Conservation (phyloP, 2,797 vertebrate genomes). For the Limnodromus scolopaceus region DNA sequence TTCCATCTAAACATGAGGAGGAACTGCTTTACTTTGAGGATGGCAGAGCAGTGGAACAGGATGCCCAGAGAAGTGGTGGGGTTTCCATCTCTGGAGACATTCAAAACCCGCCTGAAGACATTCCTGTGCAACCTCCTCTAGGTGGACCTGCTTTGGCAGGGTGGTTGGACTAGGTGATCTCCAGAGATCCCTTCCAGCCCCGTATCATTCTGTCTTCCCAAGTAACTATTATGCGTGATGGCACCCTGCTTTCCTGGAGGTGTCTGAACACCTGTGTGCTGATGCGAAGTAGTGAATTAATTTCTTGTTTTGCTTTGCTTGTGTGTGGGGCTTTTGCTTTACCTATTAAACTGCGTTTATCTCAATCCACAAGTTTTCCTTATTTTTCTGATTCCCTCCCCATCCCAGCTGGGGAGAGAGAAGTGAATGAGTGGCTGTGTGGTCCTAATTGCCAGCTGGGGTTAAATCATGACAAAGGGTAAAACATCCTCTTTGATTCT, state of each 20-base stretch:
- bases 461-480: not conserved
- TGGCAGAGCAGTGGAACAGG: no score
- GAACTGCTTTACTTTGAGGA: no score
- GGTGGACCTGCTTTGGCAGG: no score
- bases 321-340: not conserved
- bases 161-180: no score
- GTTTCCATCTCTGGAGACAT: no score
- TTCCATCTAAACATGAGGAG: no score
- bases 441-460: not conserved
- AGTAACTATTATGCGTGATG: not conserved
- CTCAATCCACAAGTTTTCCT: not conserved
- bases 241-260: no score
- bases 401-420: not conserved
- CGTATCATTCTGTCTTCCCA: not conserved
- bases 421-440: not conserved
- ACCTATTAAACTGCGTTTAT: not conserved
- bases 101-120: no score
- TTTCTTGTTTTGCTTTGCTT: not conserved
- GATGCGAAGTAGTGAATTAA: not conserved
- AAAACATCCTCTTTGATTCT: not conserved
- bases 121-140: no score
- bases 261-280: not conserved
- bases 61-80: no score
- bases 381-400: no score
- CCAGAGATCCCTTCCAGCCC: no score